Percentiles rank a stretch among this genome's conserved stretches.
phyloP scores from a whole-genome alignment of 2,113 vertebrate species.

The Brienomyrus brachyistius region DNA sequence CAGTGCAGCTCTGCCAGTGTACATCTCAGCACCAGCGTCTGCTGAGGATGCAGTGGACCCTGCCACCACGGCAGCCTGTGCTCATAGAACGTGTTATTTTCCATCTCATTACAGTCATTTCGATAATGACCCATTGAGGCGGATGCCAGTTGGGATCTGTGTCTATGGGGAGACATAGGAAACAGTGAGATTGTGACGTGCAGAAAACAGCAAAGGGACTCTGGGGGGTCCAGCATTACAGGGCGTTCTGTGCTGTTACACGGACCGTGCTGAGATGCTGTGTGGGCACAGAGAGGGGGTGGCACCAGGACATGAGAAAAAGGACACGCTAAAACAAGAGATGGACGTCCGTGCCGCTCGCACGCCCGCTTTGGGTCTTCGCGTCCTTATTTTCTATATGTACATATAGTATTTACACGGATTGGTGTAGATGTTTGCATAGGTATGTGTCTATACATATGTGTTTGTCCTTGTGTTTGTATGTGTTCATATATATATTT shows the following conservation, averaged over 20 bases:
- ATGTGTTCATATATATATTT: not conserved
- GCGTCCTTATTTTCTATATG: not conserved
- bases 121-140: constrained; percentile 16
- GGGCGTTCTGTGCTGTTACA: not conserved
- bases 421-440: not conserved
- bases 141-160: not conserved
- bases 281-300: not conserved
- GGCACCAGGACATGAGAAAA: not conserved
- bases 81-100: not conserved
- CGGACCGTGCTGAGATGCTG: not conserved
- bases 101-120: constrained; percentile 11
- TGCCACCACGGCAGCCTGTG: not conserved
- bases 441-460: not conserved
- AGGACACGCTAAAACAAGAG: not conserved
- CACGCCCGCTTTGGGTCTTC: not conserved
- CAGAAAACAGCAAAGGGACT: not conserved
- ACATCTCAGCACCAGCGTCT: not conserved
- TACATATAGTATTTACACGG: not conserved
- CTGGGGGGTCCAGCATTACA: not conserved
- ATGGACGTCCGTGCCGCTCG: not conserved
- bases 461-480: not conserved
- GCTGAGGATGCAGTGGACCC: not conserved
- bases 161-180: not conserved
- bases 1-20: not conserved
- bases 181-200: not conserved